Evolutionary conservation across 2,113 vertebrate genomes (phyloP).

Genomic region (Chloropsis hardwickii): DNA sequence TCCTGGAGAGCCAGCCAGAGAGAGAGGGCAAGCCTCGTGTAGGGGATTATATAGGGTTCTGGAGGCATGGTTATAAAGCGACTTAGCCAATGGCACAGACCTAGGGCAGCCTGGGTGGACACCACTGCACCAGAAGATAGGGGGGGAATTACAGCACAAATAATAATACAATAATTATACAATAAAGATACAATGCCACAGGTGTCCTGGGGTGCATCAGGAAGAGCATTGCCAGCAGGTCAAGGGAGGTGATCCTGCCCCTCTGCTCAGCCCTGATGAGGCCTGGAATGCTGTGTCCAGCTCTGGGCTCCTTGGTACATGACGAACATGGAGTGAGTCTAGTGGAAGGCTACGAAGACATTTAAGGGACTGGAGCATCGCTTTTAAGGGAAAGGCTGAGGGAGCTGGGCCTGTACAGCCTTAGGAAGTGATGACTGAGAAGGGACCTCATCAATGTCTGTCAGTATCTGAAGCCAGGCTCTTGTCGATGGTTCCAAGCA

Average conservation of each 20-base stretch:
- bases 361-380: not conserved
- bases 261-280: not conserved
- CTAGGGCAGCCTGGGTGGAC: too few relatives aligned
- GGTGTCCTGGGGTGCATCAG: not conserved
- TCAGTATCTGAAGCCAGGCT: not conserved
- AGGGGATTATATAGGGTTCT: too few relatives aligned
- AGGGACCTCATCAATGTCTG: fast-evolving
- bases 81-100: too few relatives aligned
- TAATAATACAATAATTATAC: too few relatives aligned
- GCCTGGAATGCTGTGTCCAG: not conserved
- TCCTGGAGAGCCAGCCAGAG: too few relatives aligned
- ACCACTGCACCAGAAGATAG: too few relatives aligned
- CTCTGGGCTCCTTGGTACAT: not conserved
- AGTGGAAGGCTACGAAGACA: not conserved
- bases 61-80: too few relatives aligned
- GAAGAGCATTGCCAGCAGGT: not conserved
- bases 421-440: not conserved
- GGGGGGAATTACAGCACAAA: too few relatives aligned
- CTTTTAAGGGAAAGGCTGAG: not conserved
- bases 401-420: not conserved
- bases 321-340: not conserved
- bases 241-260: not conserved
- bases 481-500: not conserved
- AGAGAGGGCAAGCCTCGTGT: too few relatives aligned
- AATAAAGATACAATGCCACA: too few relatives aligned